phyloP scores from a whole-genome alignment of 1,140 invertebrate genomes.

The Musca domestica region DNA sequence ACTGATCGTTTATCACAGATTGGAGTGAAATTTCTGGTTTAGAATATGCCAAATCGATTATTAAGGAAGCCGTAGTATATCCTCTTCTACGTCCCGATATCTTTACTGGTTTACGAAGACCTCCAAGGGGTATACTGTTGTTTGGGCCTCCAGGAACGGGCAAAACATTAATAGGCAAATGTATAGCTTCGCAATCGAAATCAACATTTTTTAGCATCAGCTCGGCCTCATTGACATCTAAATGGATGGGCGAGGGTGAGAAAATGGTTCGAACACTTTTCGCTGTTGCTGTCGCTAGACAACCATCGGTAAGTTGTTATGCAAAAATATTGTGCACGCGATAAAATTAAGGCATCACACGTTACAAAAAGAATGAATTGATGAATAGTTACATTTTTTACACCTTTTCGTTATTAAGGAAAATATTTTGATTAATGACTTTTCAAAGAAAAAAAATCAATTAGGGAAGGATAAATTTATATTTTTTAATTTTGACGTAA shows the following conservation, averaged over 20 bases:
- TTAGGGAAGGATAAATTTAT: no score
- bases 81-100: slow-evolving; percentile 90
- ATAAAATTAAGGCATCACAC: no score
- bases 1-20: slow-evolving; percentile 40
- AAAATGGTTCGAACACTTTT: slow-evolving; percentile 96
- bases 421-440: no score
- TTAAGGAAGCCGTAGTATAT: slow-evolving; percentile 93
- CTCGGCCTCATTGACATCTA: slow-evolving; percentile 93
- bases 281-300: slow-evolving; percentile 77
- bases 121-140: slow-evolving; percentile 89
- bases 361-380: no score
- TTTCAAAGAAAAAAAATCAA: no score
- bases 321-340: not conserved
- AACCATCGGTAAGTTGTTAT: slow-evolving; percentile 62
- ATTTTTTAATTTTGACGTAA: no score
- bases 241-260: slow-evolving; percentile 97
- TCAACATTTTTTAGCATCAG: slow-evolving; percentile 98
- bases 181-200: slow-evolving; percentile 90
- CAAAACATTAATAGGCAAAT: slow-evolving; percentile 86
- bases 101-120: slow-evolving; percentile 87
- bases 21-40: slow-evolving; percentile 95
- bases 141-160: slow-evolving; percentile 96
- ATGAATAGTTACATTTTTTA: no score
- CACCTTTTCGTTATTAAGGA: no score
- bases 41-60: slow-evolving; percentile 85